phyloP scores from a whole-genome alignment of 2,113 vertebrate species.

The Irena cyanogastra region DNA sequence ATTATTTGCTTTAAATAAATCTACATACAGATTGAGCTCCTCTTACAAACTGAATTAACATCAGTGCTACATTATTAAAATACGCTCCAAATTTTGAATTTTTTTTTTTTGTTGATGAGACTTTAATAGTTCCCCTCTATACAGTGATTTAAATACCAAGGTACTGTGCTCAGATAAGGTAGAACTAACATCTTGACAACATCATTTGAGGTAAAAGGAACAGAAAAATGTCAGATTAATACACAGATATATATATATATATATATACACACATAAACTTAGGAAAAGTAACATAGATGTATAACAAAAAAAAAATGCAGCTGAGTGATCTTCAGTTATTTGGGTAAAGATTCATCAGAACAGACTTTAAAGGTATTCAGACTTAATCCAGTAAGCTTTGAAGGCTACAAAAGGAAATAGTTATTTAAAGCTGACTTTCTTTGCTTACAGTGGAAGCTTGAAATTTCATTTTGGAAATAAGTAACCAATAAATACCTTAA shows the following conservation, averaged over 20 bases:
- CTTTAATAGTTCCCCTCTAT: not conserved
- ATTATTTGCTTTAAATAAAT: not conserved
- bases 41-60: not conserved
- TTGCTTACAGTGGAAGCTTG: not conserved
- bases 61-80: not conserved
- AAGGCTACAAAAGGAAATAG: not conserved
- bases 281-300: not conserved
- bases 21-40: not conserved
- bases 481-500: not conserved
- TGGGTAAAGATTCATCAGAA: not conserved
- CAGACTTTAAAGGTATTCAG: not conserved
- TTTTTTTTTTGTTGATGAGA: not conserved
- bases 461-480: not conserved
- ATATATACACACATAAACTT: not conserved
- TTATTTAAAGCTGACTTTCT: not conserved
- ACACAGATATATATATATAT: too few species aligned
- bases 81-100: not conserved
- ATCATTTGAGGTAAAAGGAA: not conserved
- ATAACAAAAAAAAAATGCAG: not conserved
- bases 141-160: not conserved
- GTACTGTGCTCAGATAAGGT: not conserved
- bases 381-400: not conserved
- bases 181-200: not conserved
- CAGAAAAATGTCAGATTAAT: not conserved
- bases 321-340: not conserved